Evolutionary conservation across 1,140 invertebrate genomes (phyloP).

Genomic region (Sarcophaga peregrina): DNA sequence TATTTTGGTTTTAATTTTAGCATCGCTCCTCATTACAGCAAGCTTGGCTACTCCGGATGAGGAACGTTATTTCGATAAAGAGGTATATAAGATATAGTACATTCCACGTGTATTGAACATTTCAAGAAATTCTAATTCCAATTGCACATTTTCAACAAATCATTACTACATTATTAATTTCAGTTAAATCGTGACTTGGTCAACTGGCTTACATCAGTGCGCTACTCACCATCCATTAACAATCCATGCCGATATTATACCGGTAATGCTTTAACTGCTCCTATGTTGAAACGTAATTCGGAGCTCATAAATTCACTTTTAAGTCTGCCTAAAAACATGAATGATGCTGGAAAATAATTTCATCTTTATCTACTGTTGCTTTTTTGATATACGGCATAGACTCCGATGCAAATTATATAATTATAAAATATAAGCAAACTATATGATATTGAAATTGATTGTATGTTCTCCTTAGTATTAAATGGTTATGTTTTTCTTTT

Average conservation of each 20-base stretch:
- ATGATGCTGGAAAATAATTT: conserved; percentile 74
- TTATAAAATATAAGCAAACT: background rate
- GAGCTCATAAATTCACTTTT: conserved; percentile 80
- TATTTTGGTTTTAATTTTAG: conserved; percentile 13
- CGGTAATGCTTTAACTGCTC: conserved; percentile 50
- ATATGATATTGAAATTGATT: too few species aligned
- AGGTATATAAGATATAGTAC: conserved; percentile 49
- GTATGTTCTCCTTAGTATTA: too few species aligned
- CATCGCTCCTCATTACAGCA: conserved; percentile 4
- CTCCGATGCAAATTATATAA: background rate
- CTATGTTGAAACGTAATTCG: conserved; percentile 74
- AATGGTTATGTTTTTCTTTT: too few species aligned
- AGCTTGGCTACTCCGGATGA: conserved; percentile 59
- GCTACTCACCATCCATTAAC: conserved; percentile 49
- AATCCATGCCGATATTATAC: conserved; percentile 54
- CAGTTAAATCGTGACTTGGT: conserved; percentile 57
- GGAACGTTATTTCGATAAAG: conserved; percentile 64
- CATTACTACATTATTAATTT: conserved; percentile 18
- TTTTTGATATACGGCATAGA: background rate
- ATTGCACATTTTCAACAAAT: conserved; percentile 23
- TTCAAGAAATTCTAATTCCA: too few species aligned
- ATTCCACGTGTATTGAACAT: background rate
- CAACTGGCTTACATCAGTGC: conserved; percentile 56
- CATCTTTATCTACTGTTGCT: background rate
- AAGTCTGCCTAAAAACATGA: conserved; percentile 77